Evolutionary conservation across 2,113 vertebrate species (phyloP).

Genomic region (Formicarius rufipectus): DNA sequence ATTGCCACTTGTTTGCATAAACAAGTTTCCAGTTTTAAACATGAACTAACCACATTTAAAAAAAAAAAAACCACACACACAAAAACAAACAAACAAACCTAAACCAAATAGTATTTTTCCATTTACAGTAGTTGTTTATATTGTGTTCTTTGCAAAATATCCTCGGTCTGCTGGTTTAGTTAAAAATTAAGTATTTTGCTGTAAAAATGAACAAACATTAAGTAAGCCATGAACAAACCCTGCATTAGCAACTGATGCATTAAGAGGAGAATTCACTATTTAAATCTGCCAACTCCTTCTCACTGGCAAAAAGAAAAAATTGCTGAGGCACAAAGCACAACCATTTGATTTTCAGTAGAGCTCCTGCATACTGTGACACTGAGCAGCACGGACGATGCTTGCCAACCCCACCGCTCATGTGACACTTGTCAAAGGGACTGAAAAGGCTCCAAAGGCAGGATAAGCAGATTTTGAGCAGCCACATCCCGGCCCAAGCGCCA

Average conservation of each 20-base stretch:
- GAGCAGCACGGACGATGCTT: not conserved
- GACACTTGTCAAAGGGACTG: too few species aligned
- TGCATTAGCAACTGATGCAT: not conserved
- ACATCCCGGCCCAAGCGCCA: not conserved
- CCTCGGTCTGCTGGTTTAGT: not conserved
- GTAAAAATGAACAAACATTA: not conserved
- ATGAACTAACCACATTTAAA: not conserved
- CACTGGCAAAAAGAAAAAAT: not conserved
- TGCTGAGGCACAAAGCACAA: not conserved
- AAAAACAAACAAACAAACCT: not conserved
- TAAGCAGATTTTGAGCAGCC: not conserved
- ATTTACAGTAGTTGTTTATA: not conserved
- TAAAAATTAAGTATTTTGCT: not conserved
- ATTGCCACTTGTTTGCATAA: not conserved
- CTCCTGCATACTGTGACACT: not conserved
- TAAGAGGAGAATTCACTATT: not conserved
- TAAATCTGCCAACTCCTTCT: not conserved
- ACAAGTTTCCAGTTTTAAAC: not conserved
- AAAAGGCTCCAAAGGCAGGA: too few species aligned
- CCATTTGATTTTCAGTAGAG: not conserved
- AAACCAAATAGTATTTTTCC: not conserved
- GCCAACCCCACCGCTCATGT: fast-evolving
- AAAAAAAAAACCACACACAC: too few species aligned
- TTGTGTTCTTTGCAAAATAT: not conserved
- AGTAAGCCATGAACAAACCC: not conserved